Evolutionary conservation across 2,797 vertebrate species (phyloP).

Genomic region (Cossypha caffra): DNA sequence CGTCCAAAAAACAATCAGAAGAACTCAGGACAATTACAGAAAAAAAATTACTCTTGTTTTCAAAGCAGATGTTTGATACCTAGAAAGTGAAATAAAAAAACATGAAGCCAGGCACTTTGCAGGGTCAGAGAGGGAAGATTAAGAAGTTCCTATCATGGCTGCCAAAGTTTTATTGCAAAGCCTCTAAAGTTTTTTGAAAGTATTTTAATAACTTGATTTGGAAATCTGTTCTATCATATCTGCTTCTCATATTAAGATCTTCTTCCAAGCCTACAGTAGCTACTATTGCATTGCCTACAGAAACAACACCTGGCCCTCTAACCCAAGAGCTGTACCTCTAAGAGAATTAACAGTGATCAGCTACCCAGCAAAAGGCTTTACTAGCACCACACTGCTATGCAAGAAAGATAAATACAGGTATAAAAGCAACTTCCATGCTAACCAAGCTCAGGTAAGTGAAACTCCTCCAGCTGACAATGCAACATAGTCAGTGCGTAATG

Average conservation of each 20-base stretch:
- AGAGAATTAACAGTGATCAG: not conserved
- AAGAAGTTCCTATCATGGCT: not conserved
- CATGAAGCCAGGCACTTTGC: not conserved
- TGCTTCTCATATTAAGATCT: not conserved
- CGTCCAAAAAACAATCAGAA: not conserved
- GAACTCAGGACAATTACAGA: not conserved
- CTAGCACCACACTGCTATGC: not conserved
- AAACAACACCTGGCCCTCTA: not conserved
- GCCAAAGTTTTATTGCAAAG: not conserved
- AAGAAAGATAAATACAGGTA: not conserved
- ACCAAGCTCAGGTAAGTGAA: not conserved
- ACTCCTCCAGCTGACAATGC: rapidly evolving
- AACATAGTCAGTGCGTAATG: not conserved
- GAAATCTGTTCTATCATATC: not conserved
- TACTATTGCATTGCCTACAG: not conserved
- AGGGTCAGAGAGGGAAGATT: not conserved
- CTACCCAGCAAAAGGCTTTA: not conserved
- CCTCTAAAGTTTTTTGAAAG: not conserved
- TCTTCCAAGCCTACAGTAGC: not conserved
- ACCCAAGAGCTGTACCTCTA: not conserved
- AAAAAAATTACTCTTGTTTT: not conserved
- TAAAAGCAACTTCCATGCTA: not conserved
- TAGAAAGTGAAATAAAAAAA: not conserved
- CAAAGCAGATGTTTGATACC: not conserved
- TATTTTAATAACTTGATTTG: not conserved